Base-by-base conservation (phyloP, 2,113 vertebrate genomes). In the Anthoscopus minutus region DNA sequence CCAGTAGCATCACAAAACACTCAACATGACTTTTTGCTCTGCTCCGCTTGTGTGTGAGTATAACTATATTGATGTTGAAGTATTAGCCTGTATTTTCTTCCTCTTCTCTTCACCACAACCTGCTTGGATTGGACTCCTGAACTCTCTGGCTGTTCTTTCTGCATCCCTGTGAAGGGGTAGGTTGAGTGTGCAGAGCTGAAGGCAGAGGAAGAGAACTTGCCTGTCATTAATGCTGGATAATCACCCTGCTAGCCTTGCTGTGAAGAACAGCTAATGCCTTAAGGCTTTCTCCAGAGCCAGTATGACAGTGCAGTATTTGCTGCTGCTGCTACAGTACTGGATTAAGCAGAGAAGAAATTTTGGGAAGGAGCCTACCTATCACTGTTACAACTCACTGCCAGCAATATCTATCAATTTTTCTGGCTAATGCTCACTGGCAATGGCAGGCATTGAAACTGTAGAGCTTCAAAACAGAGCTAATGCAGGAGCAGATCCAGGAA, bases 281-380 rank as follows among this genome's bases (percentile, higher is more conserved):
- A n/a, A 86, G 51, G 78, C 31, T 2, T 44, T 83, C 64, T 95
- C 77, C 88, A 57, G 91, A 89, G 67, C 62, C 61, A 50, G 21
- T 72, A 89, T 92, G 87, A 93, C 81, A 58, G 53, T 96, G 93
- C 94, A 94, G 50, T 84, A 94, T 92, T 92, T 86, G 77, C 65
- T 80, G 81, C 64, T 66, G 81, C 81, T 83, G 73, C 74, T 74
- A 45, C 86, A 42, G 21, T 3, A 6, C 44, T 81, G 66, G 74
- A 51, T 94, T 92, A 66, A 54, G 51, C 42, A 33, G 65, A 70
- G n/a, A n/a, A 94, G 47, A 78, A 87, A 86, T 81, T 80, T 28
- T 35, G 73, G 35, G 81, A 81, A 64, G 48, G 37, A 78, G 35
- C 21, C 21, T 87, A 14, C 64, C 20, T 72, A 8, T 62, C 8